These are phyloP conservation scores for Pseudopleuronectes americanus DNA, from an alignment of 2,797 vertebrate species.

Conservation along the genomic window DNA sequence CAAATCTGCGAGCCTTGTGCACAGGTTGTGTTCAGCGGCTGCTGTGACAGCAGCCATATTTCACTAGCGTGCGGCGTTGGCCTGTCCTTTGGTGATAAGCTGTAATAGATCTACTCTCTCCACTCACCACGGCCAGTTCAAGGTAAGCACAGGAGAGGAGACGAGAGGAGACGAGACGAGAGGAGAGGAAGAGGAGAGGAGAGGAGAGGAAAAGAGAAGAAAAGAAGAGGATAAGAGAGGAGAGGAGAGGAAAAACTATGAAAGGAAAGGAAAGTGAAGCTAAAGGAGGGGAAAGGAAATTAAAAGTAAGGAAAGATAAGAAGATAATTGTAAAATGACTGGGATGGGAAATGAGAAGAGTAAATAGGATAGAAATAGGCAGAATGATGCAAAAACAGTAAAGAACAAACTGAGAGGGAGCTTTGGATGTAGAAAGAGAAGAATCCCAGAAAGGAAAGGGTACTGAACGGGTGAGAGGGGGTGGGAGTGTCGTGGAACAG, in stretches of 20 bases:
- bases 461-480: conserved; percentile 18
- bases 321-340: background rate
- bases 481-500: conserved; percentile 53
- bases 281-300: background rate
- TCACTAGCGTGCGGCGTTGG: conserved; percentile 81
- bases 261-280: too few species aligned
- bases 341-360: background rate
- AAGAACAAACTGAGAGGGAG: conserved; percentile 18
- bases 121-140: conserved; percentile 83
- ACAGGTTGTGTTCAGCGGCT: conserved; percentile 61
- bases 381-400: conserved; percentile 19
- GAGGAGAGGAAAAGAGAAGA: background rate
- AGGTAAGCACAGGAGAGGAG: conserved; percentile 72
- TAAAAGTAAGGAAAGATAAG: too few species aligned
- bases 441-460: background rate
- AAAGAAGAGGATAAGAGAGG: background rate
- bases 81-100: conserved; percentile 94
- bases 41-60: conserved; percentile 93
- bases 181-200: background rate
- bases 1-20: conserved; percentile 62
- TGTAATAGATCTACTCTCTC: conserved; percentile 91
- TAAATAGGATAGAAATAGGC: background rate
- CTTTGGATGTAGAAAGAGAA: conserved; percentile 6
- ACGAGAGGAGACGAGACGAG: background rate
- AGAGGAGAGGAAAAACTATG: background rate